Base-by-base conservation (phyloP, 2,888 invertebrate species). In the Ptychoptera albimana region DNA sequence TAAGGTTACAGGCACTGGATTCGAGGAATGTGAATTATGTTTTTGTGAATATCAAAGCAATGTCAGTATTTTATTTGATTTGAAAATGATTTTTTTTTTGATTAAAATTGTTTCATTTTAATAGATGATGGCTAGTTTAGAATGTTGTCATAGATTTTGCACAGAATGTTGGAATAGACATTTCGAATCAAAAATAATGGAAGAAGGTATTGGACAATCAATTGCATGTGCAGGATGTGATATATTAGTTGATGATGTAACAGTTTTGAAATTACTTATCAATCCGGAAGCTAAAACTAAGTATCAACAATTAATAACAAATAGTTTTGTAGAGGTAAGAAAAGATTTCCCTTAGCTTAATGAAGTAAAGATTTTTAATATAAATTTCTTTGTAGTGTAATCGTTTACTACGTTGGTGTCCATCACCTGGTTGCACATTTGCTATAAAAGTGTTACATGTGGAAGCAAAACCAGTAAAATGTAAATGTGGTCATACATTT, bases 211-310 rank as follows among this genome's bases (percentile, higher is more conserved):
- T 60, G 88, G 88, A 52, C 87, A 93, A 72, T 92, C 92, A 43
- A 94, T 96, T 64, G 86, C 92, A 49, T 96, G 96, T 67, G 94
- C 96, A 50, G 94, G 93, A 60, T 97, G 96, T 75, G 89, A 94
- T 72, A 93, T 96, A 62, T 74, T 96, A 57, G 93, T 97, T 47
- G 96, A 97, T 68, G 96, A 97, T 73, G 89, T 86, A 51, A 91
- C 87, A 48, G 94, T 96, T 47, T 92, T 94, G 85, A 81, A 83
- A 57, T 74, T 92, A 57, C 80, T 91, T 51, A 79, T 80, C 55
- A 89, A 91, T 63, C 76, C 83, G 43, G 81, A 84, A 66, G 89
- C 91, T 56, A 82, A 82, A 67, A 74, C 87, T 57, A 89, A 92
- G 68, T 97, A 96, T 68, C 94, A 94, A 64, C 93, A 94, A 68